phyloP scores from a whole-genome alignment of 2,113 vertebrate genomes.

The Mesoclemmys tuberculata region DNA sequence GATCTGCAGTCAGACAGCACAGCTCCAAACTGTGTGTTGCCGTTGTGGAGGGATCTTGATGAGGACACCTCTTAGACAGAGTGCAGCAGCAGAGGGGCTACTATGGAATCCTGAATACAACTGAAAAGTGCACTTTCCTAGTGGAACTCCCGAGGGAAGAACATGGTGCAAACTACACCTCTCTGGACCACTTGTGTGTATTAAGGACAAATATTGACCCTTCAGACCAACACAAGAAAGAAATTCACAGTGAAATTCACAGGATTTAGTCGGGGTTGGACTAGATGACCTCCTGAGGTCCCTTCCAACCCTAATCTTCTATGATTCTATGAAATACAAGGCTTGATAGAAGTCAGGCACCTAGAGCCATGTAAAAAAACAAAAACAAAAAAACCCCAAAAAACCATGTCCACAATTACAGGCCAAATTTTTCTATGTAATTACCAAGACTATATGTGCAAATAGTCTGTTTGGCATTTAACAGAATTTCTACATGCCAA shows the following conservation, averaged over 20 bases:
- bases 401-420: too few relatives aligned
- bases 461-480: background rate
- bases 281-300: too few relatives aligned
- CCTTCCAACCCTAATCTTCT: too few relatives aligned
- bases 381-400: too few relatives aligned
- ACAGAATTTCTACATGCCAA: background rate
- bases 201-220: fast-evolving
- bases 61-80: background rate
- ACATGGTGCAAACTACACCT: background rate
- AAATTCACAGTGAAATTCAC: too few relatives aligned
- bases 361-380: too few relatives aligned
- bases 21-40: background rate
- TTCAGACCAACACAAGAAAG: background rate
- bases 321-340: too few relatives aligned
- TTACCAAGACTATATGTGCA: background rate
- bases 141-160: background rate
- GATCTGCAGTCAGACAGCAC: background rate
- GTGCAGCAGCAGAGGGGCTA: background rate
- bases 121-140: background rate
- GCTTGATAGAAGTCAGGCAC: too few relatives aligned
- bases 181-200: background rate
- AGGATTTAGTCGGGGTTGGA: too few relatives aligned
- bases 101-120: background rate
- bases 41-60: fast-evolving
- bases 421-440: background rate